phyloP scores from a whole-genome alignment of 2,113 vertebrate species.

The Myanophis thanlyinensis region DNA sequence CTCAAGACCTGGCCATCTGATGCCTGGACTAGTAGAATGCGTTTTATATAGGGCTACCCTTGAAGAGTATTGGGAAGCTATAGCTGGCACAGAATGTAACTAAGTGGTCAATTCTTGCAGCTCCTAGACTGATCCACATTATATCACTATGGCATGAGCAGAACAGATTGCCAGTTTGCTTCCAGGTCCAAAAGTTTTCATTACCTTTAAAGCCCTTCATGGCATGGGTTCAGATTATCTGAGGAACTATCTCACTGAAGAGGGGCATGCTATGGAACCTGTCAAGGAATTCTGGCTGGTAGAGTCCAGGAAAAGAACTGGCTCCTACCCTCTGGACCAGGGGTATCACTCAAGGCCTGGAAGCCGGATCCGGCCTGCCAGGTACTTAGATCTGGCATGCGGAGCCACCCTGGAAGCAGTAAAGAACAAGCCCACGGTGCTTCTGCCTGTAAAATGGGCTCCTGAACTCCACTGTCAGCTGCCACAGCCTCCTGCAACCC shows the following conservation, averaged over 20 bases:
- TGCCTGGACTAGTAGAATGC: background rate
- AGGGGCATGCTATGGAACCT: background rate
- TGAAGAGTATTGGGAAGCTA: background rate
- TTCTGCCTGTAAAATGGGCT: too few species aligned
- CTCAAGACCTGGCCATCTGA: background rate
- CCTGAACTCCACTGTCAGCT: too few species aligned
- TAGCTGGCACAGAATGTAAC: background rate
- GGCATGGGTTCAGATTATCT: background rate
- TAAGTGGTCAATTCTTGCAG: background rate
- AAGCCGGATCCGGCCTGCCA: too few species aligned
- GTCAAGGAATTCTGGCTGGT: background rate
- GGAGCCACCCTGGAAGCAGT: too few species aligned
- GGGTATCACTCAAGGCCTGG: too few species aligned
- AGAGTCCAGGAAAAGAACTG: background rate
- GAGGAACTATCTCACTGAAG: background rate
- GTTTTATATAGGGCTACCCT: background rate
- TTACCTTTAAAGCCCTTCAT: background rate
- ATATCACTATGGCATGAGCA: too few species aligned
- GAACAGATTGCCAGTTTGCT: background rate
- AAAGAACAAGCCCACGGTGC: too few species aligned
- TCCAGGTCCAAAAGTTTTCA: background rate
- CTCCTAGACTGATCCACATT: background rate
- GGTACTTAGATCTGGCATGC: too few species aligned
- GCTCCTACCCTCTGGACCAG: rapidly evolving
- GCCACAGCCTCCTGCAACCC: too few species aligned